These are phyloP conservation scores for Cephus nigrinus DNA, from an alignment of 2,888 invertebrate genomes.

Conservation along the genomic window DNA sequence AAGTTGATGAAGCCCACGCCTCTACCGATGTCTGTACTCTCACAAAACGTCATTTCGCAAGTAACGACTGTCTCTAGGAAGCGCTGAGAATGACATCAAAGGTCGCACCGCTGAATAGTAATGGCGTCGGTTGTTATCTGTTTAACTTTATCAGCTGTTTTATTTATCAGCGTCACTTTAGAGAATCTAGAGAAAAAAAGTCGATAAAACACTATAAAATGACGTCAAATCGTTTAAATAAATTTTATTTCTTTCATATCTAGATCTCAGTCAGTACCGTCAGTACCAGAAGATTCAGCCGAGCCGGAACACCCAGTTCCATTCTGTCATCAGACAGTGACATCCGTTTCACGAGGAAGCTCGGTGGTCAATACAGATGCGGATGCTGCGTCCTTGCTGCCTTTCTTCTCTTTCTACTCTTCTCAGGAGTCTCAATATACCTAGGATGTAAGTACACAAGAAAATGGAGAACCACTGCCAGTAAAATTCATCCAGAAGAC, in stretches of 20 bases:
- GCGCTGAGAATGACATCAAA: background rate
- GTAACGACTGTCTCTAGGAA: background rate
- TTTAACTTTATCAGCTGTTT: background rate
- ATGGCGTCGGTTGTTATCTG: background rate
- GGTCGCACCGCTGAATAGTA: background rate
- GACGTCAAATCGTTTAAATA: background rate
- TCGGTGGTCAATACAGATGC: constrained; percentile 86
- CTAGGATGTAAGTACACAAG: constrained; percentile 73
- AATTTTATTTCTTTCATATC: constrained; percentile 35
- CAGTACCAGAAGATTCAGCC: constrained; percentile 68
- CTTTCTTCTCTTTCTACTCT: constrained; percentile 81
- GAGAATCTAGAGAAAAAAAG: background rate
- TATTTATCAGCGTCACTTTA: background rate
- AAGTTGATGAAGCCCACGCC: background rate
- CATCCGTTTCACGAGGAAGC: constrained; percentile 87
- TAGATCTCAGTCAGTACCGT: constrained; percentile 70
- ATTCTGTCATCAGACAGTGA: constrained; percentile 89
- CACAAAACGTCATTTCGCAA: background rate
- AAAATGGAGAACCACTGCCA: background rate
- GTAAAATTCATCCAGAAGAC: background rate
- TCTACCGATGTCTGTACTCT: background rate
- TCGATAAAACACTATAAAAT: background rate
- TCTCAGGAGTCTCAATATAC: constrained; percentile 76
- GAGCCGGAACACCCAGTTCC: constrained; percentile 76
- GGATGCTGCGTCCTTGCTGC: constrained; percentile 89